Conservation (phyloP, 37 sponge, comb jelly and placozoan species). For the Halichondria panicea region DNA sequence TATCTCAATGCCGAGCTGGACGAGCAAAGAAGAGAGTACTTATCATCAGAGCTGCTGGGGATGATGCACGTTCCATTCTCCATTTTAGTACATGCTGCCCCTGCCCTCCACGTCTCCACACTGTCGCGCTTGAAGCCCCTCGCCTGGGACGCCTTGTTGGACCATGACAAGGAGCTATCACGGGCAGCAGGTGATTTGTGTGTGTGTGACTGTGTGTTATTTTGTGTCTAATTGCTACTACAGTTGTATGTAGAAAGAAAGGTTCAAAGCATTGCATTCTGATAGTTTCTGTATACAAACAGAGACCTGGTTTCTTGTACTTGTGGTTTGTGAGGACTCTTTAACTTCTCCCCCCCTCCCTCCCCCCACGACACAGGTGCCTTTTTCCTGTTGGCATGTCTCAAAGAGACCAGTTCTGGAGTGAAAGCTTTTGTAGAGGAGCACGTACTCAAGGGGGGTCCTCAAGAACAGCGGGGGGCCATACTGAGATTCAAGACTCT, state of each 20-base stretch:
- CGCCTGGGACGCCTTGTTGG: constrained; percentile 59
- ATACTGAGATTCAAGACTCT: constrained; percentile 42
- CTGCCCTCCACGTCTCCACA: constrained; percentile 4
- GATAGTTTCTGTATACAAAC: too few relatives aligned
- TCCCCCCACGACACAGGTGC: constrained; percentile 12
- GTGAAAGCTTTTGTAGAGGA: constrained; percentile 20
- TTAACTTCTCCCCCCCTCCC: not conserved
- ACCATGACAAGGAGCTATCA: constrained; percentile 48
- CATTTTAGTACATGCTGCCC: constrained; percentile 27
- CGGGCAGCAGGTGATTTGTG: constrained; percentile 43
- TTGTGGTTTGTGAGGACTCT: not conserved
- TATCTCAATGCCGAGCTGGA: not conserved
- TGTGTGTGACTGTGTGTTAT: not conserved
- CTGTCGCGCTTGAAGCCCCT: constrained; percentile 27
- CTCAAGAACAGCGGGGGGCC: constrained; percentile 2
- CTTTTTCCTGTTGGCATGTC: constrained; percentile 58
- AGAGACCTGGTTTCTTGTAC: too few relatives aligned
- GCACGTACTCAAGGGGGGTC: not conserved
- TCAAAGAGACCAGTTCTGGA: constrained; percentile 5
- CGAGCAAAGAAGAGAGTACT: constrained; percentile 21
- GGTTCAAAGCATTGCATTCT: too few relatives aligned
- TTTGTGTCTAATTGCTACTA: not conserved
- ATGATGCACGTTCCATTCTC: constrained; percentile 53
- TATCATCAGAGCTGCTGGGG: constrained; percentile 5
- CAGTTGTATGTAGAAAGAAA: not conserved